Evolutionary conservation across 2,113 vertebrate species (phyloP).

Genomic region (Bos taurus): ARS-UCD2.0 NC_037331.1:78223001-78223500

Average conservation of each 20-base stretch:
- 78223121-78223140: not conserved
- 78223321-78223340: not conserved
- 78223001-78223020: not conserved
- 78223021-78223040: not conserved
- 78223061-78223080: not conserved
- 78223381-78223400: slow-evolving; percentile 57
- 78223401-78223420: slow-evolving; percentile 56
- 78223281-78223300: not conserved
- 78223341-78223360: not conserved
- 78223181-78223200: not conserved
- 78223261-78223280: not conserved
- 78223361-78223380: not conserved
- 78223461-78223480: slow-evolving; percentile 11
- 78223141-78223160: not conserved
- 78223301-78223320: not conserved
- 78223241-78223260: not conserved
- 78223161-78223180: not conserved
- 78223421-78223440: slow-evolving; percentile 34
- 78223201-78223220: not conserved
- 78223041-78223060: not conserved
- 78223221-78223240: not conserved
- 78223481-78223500: slow-evolving; percentile 59
- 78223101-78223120: slow-evolving; percentile 39
- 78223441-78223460: slow-evolving; percentile 24
- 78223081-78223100: slow-evolving; percentile 20